Evolutionary conservation across 2,113 vertebrate genomes (phyloP).

Genomic region (Papio anubis): DNA sequence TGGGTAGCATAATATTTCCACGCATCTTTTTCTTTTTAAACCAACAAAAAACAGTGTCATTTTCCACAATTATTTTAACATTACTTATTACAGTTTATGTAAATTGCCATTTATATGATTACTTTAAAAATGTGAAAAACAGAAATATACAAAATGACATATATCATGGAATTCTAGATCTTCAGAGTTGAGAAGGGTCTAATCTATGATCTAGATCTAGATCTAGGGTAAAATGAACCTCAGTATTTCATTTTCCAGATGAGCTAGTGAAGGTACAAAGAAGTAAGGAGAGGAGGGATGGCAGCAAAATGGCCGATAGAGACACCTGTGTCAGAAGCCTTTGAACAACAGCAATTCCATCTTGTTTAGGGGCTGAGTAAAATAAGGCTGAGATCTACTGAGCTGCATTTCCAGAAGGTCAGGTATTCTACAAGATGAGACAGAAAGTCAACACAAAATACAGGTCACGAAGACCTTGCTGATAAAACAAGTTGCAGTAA

Average conservation of each 20-base stretch:
- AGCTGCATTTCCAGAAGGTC: too few species aligned
- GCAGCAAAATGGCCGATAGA: neutral
- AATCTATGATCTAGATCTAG: neutral
- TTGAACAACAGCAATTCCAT: too few species aligned
- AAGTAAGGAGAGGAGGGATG: neutral
- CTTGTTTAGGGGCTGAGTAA: too few species aligned
- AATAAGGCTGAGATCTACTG: too few species aligned
- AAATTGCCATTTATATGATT: neutral
- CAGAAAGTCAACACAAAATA: too few species aligned
- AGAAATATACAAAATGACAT: neutral
- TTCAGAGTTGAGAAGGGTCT: neutral
- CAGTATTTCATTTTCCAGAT: neutral
- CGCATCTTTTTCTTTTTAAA: constrained; percentile 82
- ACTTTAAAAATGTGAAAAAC: constrained; percentile 8
- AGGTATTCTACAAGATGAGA: too few species aligned
- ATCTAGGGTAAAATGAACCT: neutral
- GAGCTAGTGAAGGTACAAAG: neutral
- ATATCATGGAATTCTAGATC: neutral
- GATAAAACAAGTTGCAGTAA: too few species aligned
- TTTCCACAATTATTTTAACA: constrained; percentile 30
- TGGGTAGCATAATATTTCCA: constrained; percentile 92
- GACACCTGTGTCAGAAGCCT: neutral
- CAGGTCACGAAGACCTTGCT: too few species aligned
- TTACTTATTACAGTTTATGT: neutral
- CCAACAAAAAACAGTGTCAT: constrained; percentile 36